These are phyloP conservation scores for Syncerus caffer DNA, from an alignment of 2,797 vertebrate genomes.

Conservation along the genomic window DNA sequence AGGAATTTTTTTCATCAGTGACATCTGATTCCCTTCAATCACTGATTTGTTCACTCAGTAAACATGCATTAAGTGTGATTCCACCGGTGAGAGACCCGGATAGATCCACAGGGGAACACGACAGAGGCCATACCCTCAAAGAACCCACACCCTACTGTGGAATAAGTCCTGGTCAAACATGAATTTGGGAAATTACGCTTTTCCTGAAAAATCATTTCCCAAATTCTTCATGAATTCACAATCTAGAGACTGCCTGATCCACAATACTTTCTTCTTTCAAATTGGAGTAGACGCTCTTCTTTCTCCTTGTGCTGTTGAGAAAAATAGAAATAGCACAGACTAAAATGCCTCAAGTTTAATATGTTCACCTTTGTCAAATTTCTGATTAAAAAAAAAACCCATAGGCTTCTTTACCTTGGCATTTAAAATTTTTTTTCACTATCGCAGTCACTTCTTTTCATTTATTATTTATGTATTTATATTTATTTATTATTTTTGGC, in stretches of 20 bases:
- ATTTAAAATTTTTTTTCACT: not conserved
- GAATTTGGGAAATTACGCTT: not conserved
- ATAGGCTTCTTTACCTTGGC: not conserved
- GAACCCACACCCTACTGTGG: not conserved
- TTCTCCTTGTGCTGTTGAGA: not conserved
- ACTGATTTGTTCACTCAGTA: not conserved
- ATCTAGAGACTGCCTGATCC: not conserved
- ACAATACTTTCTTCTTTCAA: conserved; percentile 17
- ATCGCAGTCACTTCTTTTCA: not conserved
- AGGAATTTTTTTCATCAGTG: not conserved
- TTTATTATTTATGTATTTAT: not conserved
- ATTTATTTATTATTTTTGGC: not conserved
- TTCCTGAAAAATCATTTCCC: not conserved
- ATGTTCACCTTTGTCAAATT: not conserved
- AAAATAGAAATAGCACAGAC: not conserved
- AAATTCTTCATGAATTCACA: conserved; percentile 19
- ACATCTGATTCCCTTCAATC: not conserved
- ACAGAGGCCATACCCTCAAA: not conserved
- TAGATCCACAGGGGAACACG: not conserved
- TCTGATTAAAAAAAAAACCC: not conserved
- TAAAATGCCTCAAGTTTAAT: not conserved
- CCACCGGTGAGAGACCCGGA: not conserved
- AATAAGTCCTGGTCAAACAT: not conserved
- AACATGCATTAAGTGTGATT: not conserved
- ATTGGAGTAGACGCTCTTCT: not conserved